Base-by-base conservation (phyloP, 1,140 invertebrate species). In the Spodoptera frugiperda region DNA sequence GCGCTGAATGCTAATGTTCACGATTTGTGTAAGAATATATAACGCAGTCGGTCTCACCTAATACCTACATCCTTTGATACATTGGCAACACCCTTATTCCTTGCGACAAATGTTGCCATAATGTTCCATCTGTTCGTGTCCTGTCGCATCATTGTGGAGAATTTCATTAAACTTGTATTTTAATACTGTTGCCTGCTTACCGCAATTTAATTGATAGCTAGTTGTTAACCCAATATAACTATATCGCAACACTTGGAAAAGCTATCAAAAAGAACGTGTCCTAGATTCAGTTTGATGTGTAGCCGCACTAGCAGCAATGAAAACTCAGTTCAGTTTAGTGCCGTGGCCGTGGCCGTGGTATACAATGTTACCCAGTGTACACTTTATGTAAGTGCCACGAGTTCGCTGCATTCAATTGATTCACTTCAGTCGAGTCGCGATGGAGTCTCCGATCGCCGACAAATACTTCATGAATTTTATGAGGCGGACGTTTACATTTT, bases 391-490 rank as follows among this genome's bases (percentile, higher is more conserved):
- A 44, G 30, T 10, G n/a, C 17, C 30, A 39, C 6, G 6, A 39
- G 30, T 25, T 61, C 33, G n/a, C 30, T 61, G 33, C 30, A 59
- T 39, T 17, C 3, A 61, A 61, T 61, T 61, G 57, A 44, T 61
- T 44, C 15, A n/a, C 11, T 15, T 11, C 1, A 44, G 57, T 44
- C n/a, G 9, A 44, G 57, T 44, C n/a, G 57, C 44, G 33, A 17
- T 17, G 57, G 44, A 15, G 14, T 44, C n/a, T 44, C 57, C 9
- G 57, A 15, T 44, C 15, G 57, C 15, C 57, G 57, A 39, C 57
- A 61, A 61, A 61, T 33, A 61, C 25, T 61, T 61, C 39, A 61
- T 61, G 33, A 61, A 61, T 61, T 17, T 44, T 17, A 61, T 44
- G 57, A 44, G 33, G 15, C n/a, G 11, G n/a, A 5, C 33, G 57